Conservation (phyloP, 1,140 invertebrate genomes). For the Potamilus streckersoni region DNA sequence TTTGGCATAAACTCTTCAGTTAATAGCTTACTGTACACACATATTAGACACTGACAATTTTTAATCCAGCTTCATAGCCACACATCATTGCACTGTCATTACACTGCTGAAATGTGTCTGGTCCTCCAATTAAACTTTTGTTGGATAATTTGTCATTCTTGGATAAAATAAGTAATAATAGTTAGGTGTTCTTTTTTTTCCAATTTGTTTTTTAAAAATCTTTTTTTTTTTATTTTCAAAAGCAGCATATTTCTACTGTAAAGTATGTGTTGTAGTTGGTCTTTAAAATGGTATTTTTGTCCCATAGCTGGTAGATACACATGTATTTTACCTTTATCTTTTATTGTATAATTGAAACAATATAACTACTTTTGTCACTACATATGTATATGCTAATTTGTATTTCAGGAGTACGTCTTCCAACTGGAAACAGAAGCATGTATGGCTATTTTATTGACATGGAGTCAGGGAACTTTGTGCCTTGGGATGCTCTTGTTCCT, state of each 20-base stretch:
- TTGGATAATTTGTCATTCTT: too few relatives aligned
- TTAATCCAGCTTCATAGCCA: too few relatives aligned
- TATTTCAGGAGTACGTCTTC: constrained; percentile 64
- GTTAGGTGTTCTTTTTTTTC: neutral
- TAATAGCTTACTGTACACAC: too few relatives aligned
- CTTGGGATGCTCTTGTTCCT: constrained; percentile 65
- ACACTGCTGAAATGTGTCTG: too few relatives aligned
- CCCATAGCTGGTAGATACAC: too few relatives aligned
- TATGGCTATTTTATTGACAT: constrained; percentile 68
- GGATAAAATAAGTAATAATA: neutral
- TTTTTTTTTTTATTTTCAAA: too few relatives aligned
- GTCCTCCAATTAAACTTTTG: too few relatives aligned
- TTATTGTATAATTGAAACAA: neutral
- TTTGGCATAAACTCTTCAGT: too few relatives aligned
- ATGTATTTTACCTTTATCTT: too few relatives aligned
- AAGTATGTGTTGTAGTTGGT: neutral
- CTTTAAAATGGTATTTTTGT: too few relatives aligned
- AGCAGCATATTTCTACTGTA: neutral
- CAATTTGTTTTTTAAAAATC: neutral
- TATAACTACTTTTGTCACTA: neutral
- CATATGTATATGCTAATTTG: neutral
- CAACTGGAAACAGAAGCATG: constrained; percentile 63
- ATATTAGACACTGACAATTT: too few relatives aligned
- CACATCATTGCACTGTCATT: too few relatives aligned
- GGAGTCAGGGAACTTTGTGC: constrained; percentile 63